Percentiles rank a stretch among this genome's conserved stretches.
phyloP scores from a whole-genome alignment of 2,888 invertebrate species.

The Ochropleura plecta region DNA sequence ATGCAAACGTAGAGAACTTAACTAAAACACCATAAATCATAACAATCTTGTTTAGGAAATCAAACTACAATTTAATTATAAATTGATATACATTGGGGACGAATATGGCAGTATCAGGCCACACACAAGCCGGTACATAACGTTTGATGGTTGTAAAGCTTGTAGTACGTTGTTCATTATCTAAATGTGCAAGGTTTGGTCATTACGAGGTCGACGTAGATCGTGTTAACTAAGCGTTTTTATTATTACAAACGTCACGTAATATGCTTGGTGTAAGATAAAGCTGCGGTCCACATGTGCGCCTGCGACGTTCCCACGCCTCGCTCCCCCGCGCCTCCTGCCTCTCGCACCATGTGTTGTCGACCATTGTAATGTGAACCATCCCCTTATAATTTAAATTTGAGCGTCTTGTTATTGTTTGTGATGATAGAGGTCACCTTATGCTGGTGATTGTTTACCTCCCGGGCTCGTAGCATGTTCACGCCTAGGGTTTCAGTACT shows the following conservation, averaged over 20 bases:
- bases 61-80: conserved; percentile 46
- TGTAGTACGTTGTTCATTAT: conserved; percentile 71
- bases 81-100: conserved; percentile 25
- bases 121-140: conserved; percentile 3
- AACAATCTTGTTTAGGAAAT: conserved; percentile 40
- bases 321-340: conserved; percentile 72
- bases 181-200: conserved; percentile 77
- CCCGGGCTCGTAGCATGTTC: conserved; percentile 84
- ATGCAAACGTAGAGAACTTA: conserved; percentile 37
- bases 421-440: conserved; percentile 69
- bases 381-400: conserved; percentile 66
- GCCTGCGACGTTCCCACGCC: conserved; percentile 83
- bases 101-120: conserved; percentile 25
- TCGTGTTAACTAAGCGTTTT: conserved; percentile 84
- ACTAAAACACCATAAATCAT: conserved; percentile 48
- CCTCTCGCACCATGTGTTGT: conserved; percentile 78
- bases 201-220: conserved; percentile 79
- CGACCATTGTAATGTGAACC: conserved; percentile 78
- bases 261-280: conserved; percentile 83
- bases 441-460: conserved; percentile 81
- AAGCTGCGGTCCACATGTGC: conserved; percentile 89
- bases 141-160: conserved; percentile 19
- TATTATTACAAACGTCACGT: conserved; percentile 84
- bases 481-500: conserved; percentile 87
- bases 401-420: conserved; percentile 54